Percentiles rank a stretch among this genome's conserved stretches.
phyloP scores from a whole-genome alignment of 2,797 vertebrate species.

The Tragelaphus oryx region DNA sequence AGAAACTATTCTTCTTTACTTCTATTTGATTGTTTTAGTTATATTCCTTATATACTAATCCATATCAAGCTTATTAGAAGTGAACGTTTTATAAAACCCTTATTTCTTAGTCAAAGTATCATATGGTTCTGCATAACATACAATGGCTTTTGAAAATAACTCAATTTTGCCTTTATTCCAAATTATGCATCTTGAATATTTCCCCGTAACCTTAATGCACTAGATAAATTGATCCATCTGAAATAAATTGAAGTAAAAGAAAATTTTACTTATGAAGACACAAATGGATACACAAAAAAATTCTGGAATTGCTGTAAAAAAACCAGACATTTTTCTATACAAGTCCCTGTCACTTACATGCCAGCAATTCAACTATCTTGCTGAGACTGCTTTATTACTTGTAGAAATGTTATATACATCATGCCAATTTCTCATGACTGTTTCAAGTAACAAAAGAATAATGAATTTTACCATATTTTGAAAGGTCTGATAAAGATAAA shows the following conservation, averaged over 20 bases:
- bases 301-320: neutral
- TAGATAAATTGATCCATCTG: neutral
- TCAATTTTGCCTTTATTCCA: neutral
- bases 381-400: neutral
- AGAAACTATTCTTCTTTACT: neutral
- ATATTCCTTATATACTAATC: neutral
- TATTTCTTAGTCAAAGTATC: neutral
- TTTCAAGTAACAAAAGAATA: neutral
- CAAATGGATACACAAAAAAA: neutral
- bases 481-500: neutral
- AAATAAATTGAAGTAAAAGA: neutral
- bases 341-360: neutral
- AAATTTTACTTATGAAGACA: neutral
- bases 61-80: neutral
- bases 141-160: neutral
- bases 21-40: neutral
- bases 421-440: neutral
- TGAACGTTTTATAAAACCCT: neutral
- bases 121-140: neutral
- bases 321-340: neutral
- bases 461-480: neutral
- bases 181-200: neutral
- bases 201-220: neutral
- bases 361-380: neutral
- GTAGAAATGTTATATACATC: neutral